Evolutionary conservation across 2,797 vertebrate species (phyloP).

Genomic region (Myotis planiceps): DNA sequence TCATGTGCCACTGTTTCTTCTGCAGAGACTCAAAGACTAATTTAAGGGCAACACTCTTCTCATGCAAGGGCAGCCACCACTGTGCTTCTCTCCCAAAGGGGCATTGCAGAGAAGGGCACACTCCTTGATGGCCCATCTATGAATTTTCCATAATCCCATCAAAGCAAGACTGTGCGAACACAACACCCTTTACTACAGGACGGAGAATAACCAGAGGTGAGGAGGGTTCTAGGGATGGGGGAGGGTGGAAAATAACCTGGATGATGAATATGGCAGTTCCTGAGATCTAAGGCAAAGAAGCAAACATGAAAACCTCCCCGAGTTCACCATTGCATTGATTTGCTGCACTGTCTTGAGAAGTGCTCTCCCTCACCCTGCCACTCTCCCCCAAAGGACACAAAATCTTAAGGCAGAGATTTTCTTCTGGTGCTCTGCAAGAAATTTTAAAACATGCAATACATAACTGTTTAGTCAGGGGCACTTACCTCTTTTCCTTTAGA

Average conservation of each 20-base stretch:
- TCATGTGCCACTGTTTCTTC: background rate
- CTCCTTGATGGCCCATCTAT: background rate
- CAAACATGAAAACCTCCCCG: background rate
- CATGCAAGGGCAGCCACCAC: background rate
- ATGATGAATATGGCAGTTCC: background rate
- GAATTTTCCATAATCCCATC: background rate
- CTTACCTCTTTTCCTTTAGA: background rate
- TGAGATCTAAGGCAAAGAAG: background rate
- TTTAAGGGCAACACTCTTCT: background rate
- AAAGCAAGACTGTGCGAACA: background rate
- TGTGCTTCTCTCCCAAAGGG: background rate
- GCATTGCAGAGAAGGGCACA: background rate
- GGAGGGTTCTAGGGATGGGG: background rate
- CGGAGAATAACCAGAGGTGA: background rate
- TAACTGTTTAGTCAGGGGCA: background rate
- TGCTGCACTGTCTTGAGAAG: background rate
- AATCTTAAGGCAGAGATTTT: background rate
- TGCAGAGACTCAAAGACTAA: background rate
- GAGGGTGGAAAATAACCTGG: background rate
- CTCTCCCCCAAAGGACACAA: background rate
- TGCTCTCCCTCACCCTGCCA: background rate
- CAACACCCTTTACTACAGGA: background rate
- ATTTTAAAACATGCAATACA: background rate
- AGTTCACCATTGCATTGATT: background rate
- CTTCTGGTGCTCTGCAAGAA: background rate